Conservation (phyloP, 2,888 invertebrate species). For the Aricia artaxerxes region DNA sequence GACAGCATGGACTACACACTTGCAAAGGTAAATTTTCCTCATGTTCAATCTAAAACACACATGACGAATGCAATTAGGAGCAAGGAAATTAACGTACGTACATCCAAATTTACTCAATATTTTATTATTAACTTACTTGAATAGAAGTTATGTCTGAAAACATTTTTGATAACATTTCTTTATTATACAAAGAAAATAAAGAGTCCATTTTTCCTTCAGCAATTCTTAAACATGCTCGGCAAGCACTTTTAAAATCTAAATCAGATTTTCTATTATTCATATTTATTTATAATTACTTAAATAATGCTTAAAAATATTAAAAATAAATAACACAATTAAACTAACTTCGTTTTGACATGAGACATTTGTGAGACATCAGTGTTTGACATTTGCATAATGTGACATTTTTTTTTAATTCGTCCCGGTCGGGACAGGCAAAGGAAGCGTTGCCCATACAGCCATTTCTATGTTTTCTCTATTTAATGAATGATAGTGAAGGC, state of each 20-base stretch:
- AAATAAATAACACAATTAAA: no score
- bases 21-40: conserved; percentile 54
- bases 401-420: no score
- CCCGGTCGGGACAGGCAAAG: no score
- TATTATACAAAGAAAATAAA: conserved; percentile 53
- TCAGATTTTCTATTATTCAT: not conserved
- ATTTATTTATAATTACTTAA: not conserved
- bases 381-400: no score
- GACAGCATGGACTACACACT: conserved; percentile 56
- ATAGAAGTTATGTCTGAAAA: conserved; percentile 58
- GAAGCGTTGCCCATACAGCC: no score
- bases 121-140: conserved; percentile 52
- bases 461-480: no score
- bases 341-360: no score
- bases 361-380: no score
- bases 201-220: conserved; percentile 55
- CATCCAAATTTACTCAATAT: not conserved
- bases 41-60: conserved; percentile 46
- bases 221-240: conserved; percentile 70
- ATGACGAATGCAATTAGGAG: not conserved
- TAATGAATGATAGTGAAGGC: no score
- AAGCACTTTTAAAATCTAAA: conserved; percentile 48
- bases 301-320: no score
- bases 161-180: conserved; percentile 57
- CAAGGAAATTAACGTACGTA: not conserved